Base-by-base conservation (phyloP, 2,797 vertebrate species). In the Vireo griseus region DNA sequence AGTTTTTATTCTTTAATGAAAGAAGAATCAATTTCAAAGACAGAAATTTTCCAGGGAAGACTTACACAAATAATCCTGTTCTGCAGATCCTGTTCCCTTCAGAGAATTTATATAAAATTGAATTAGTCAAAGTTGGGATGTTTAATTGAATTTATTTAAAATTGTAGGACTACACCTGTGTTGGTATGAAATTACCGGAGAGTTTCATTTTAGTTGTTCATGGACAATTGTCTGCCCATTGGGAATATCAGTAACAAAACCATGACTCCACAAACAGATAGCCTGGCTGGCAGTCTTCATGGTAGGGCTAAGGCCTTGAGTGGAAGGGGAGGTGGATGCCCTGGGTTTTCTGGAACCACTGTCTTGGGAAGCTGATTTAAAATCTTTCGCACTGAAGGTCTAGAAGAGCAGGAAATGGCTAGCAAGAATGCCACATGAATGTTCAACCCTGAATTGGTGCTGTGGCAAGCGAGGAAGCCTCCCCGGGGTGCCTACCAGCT, bases 401-500 rank as follows among this genome's bases (percentile, higher is more conserved):
- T 63, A 24, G 26, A 71, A 63, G 42, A 85, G 66, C 58, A 72
- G 20, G 20, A 78, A 44, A 37, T 18, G 26, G 22, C 42, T 75
- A 28, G 8, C 39, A 66, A 48, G 10, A 42, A 39, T 16, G 40
- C 20, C 25, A 40, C 2, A n/a, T 44, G 28, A 69, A n/a, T 1
- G 0, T 58, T 66, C 10, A 66, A 10, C 20, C 12, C 19, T 73
- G 48, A 12, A 28, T 66, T 33, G 16, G 40, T 0, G 0, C 33
- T 57, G 25, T 6, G 16, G 40, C 52, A 81, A 44, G 8, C 0
- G 0, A 7, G 3, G 10, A 20, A 77, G 4, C 26, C 42, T 78
- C 45, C 16, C 39, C 18, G 47, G 16, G 9, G 5, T 4, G 6
- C 9, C 16, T 45, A 11, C 10, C n/a, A 54, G 12, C 18, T 93